These are phyloP conservation scores for Plumapathes pennacea DNA, from an alignment of 92 coral and sea anemone genomes.

Conservation along the genomic window DNA sequence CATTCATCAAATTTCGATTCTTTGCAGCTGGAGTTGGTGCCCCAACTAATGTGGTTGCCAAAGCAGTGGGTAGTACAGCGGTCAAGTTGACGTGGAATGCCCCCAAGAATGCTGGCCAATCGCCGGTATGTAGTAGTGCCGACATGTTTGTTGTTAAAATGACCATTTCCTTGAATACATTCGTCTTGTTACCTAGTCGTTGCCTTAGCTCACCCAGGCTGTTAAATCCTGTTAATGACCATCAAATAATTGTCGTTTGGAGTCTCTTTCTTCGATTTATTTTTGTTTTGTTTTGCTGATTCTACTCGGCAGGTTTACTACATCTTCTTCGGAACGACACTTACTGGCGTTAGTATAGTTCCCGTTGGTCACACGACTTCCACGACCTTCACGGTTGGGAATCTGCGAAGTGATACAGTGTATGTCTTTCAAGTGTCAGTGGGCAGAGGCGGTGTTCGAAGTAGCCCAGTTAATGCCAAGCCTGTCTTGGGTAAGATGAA, in stretches of 20 bases:
- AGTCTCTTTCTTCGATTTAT: too few relatives aligned
- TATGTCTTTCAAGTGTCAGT: constrained; percentile 44
- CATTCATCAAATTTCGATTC: too few relatives aligned
- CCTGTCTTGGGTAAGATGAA: constrained; percentile 21
- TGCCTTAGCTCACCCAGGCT: too few relatives aligned
- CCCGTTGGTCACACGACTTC: constrained; percentile 10
- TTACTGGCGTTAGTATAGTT: not conserved
- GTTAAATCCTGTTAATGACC: too few relatives aligned
- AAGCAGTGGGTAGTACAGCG: constrained; percentile 4
- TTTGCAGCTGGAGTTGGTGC: too few relatives aligned
- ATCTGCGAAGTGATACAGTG: constrained; percentile 3
- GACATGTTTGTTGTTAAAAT: too few relatives aligned
- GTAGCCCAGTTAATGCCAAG: constrained; percentile 17
- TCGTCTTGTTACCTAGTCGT: too few relatives aligned
- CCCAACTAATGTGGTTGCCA: constrained; percentile 11
- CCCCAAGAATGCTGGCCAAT: not conserved
- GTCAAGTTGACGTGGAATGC: not conserved
- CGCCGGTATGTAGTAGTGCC: not conserved
- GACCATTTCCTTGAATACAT: too few relatives aligned
- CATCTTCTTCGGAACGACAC: constrained; percentile 19
- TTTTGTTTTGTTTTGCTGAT: too few relatives aligned
- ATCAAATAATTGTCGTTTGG: too few relatives aligned
- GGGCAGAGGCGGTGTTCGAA: constrained; percentile 19
- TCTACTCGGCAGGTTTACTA: constrained; percentile 25
- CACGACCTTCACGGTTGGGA: not conserved